These are phyloP conservation scores for Monopis laevigella DNA, from an alignment of 2,888 invertebrate genomes.

Conservation along the genomic window DNA sequence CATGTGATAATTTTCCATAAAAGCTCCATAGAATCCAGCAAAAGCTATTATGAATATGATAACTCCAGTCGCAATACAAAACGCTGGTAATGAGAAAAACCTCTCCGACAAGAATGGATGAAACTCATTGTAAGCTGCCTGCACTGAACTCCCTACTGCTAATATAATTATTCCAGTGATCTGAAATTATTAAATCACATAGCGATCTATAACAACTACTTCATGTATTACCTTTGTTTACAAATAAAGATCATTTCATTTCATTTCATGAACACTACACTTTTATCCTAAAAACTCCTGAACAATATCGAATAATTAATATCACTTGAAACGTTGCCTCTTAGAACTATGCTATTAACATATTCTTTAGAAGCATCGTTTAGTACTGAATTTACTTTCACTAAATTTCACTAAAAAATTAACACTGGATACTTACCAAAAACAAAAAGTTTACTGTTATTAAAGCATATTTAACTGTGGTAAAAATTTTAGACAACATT, in stretches of 20 bases:
- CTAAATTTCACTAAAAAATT: neutral
- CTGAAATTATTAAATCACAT: too few species aligned
- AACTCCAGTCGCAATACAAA: slow-evolving; percentile 75
- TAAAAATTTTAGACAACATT: slow-evolving; percentile 56
- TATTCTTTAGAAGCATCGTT: too few species aligned
- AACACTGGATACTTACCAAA: slow-evolving; percentile 40
- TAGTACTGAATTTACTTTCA: too few species aligned
- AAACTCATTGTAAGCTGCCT: slow-evolving; percentile 72
- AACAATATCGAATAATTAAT: too few species aligned
- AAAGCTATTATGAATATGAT: slow-evolving; percentile 82
- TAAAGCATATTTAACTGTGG: slow-evolving; percentile 52
- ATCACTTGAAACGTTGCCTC: too few species aligned
- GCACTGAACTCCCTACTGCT: slow-evolving; percentile 76
- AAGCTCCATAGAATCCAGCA: slow-evolving; percentile 90
- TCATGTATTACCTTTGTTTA: too few species aligned
- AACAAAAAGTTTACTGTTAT: slow-evolving; percentile 50
- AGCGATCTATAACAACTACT: too few species aligned
- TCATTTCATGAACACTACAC: too few species aligned
- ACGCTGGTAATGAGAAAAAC: slow-evolving; percentile 78
- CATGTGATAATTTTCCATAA: slow-evolving; percentile 84
- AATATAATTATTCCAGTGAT: slow-evolving; percentile 82
- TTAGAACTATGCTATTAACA: too few species aligned
- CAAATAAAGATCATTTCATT: too few species aligned
- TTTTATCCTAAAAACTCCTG: too few species aligned
- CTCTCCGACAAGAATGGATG: slow-evolving; percentile 72